Evolutionary conservation across 1,140 invertebrate species (phyloP), one percentile per base, ranked within the genome.

Genomic region (Heliothis virescens): DNA sequence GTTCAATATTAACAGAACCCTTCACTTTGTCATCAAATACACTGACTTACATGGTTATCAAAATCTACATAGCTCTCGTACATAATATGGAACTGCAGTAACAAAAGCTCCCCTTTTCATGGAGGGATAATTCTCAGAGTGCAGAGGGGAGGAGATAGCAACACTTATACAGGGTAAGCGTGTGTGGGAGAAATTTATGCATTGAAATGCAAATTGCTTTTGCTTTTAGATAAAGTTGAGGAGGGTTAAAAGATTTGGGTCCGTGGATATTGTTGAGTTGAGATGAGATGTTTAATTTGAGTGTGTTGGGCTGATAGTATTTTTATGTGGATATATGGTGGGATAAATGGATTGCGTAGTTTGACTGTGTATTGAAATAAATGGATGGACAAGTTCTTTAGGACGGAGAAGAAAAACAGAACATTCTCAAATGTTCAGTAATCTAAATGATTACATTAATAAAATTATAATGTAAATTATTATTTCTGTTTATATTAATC

Each of bases 161-260:
- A 92, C 91, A 90, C 90, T 92, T 92, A 92, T 89, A 87, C 85
- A 84, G 74, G 72, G 71, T 76, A 62, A 80, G 84, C 86, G 80
- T 78, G 83, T 84, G 80, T 90, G 85, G 86, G 88, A 86, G 92
- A 92, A 93, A 92, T 91, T 79, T 93, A 94, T 94, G 90, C 92
- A 94, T 94, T 93, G 89, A 90, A 92, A 94, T 94, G 91, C 87
- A 91, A 94, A 94, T 94, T 89, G 75, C 69, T 78, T 76, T 80
- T 76, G 80, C 74, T 81, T 76, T 71, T 75, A 71, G 78, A 67
- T 80, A 69, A 71, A 80, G 79, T 79, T 78, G 75, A 80, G 67
- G 75, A 79, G 79, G 50, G 76, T 73, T 79, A 77, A 67, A 78
- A 76, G 52, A 78, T 78, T 77, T 29, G 48, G 75, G 75, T 77